Evolutionary conservation across 2,888 invertebrate species (phyloP).

Genomic region (Bugulina stolonifera): DNA sequence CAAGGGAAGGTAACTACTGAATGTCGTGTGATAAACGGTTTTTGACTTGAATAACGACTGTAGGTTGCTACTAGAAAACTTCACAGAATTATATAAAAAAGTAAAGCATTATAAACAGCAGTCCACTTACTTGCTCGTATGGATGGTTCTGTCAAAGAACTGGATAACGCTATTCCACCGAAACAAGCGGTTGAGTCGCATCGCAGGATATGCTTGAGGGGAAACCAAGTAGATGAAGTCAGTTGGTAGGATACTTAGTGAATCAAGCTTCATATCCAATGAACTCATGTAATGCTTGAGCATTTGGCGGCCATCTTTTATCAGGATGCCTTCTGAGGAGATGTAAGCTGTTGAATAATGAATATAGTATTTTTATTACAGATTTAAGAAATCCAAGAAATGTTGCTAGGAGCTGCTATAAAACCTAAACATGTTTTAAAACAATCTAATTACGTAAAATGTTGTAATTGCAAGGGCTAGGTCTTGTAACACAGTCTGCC

Average conservation of each 20-base stretch:
- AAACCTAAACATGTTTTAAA: too few species aligned
- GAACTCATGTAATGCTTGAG: constrained; percentile 44
- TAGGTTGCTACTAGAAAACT: too few species aligned
- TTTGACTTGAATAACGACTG: too few species aligned
- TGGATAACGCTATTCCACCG: constrained; percentile 73
- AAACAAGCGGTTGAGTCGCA: constrained; percentile 76
- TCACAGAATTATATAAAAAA: too few species aligned
- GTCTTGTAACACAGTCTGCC: too few species aligned
- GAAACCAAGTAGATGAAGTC: constrained; percentile 47
- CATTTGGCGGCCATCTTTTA: constrained; percentile 46
- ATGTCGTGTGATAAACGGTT: too few species aligned
- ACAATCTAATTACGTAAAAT: too few species aligned
- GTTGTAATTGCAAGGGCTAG: too few species aligned
- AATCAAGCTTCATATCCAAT: constrained; percentile 48
- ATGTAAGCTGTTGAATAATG: not conserved
- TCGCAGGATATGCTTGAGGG: constrained; percentile 56
- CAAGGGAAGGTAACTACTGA: too few species aligned
- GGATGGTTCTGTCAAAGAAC: constrained; percentile 90
- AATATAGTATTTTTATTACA: not conserved
- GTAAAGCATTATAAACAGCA: too few species aligned
- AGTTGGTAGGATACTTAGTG: constrained; percentile 52
- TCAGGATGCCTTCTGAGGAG: constrained; percentile 49
- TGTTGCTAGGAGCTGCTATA: too few species aligned
- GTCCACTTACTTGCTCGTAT: constrained; percentile 82
- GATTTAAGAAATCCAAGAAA: too few species aligned